Conservation (phyloP, 2,888 invertebrate species). For the Ferdinandea cuprea region DNA sequence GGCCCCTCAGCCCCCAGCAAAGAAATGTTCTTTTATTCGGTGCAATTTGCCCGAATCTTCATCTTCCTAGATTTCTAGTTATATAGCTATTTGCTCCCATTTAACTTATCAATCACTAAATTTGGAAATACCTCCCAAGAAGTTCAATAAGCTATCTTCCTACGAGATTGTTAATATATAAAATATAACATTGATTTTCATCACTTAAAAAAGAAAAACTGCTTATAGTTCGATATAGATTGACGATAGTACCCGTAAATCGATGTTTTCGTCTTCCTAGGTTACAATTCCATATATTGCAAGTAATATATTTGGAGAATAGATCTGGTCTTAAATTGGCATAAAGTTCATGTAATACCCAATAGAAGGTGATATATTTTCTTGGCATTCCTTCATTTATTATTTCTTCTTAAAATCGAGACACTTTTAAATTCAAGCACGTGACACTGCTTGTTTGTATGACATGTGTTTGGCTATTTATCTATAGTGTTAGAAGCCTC, state of each 20-base stretch:
- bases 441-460: background rate
- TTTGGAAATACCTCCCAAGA: constrained; percentile 40
- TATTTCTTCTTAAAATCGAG: background rate
- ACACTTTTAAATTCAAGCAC: constrained; percentile 6
- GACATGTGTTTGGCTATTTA: background rate
- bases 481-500: constrained; percentile 15
- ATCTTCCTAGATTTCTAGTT: constrained; percentile 18
- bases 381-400: background rate
- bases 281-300: no score
- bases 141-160: constrained; percentile 59
- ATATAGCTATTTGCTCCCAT: background rate
- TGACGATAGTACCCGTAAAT: no score
- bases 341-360: no score
- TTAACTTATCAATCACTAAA: constrained; percentile 36
- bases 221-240: background rate
- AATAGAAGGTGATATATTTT: constrained; percentile 22
- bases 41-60: constrained; percentile 2
- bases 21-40: constrained; percentile 13
- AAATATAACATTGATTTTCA: constrained; percentile 28
- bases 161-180: constrained; percentile 41
- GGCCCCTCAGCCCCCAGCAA: constrained; percentile 36
- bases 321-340: no score
- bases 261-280: no score
- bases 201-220: constrained; percentile 11
- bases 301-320: no score